Percentiles rank a stretch among this genome's conserved stretches.
Evolutionary conservation across 2,113 vertebrate genomes (phyloP).

Genomic region (Oncorhynchus masou): DNA sequence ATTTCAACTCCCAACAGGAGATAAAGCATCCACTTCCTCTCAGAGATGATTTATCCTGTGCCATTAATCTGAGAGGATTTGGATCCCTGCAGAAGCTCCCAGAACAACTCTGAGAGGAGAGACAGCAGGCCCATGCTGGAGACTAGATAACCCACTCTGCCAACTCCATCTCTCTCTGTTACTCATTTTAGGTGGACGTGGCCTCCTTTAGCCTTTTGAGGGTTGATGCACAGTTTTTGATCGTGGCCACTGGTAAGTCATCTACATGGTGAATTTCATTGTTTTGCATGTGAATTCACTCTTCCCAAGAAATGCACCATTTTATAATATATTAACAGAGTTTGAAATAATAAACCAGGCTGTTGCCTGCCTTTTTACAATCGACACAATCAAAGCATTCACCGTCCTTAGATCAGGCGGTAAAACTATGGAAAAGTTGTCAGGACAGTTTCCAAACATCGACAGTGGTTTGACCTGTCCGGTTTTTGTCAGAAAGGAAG

Average conservation of each 20-base stretch:
- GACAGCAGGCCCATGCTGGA: neutral
- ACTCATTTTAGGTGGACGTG: neutral
- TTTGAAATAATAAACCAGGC: too few relatives aligned
- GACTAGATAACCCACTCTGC: too few relatives aligned
- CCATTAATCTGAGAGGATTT: neutral
- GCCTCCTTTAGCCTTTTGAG: neutral
- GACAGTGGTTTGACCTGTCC: conserved; percentile 62
- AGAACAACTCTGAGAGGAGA: neutral
- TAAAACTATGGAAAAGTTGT: neutral
- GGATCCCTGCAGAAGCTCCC: neutral
- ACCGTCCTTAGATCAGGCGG: neutral
- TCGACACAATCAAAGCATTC: too few relatives aligned
- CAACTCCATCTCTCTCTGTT: neutral
- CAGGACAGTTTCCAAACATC: conserved; percentile 16
- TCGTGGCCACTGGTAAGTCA: neutral
- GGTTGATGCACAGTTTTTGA: neutral
- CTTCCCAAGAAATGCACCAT: too few relatives aligned
- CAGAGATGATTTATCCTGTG: neutral
- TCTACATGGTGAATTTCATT: neutral
- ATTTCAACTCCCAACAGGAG: conserved; percentile 1
- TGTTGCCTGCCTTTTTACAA: too few relatives aligned
- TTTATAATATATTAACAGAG: too few relatives aligned
- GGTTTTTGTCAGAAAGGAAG: conserved; percentile 69
- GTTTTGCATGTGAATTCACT: neutral
- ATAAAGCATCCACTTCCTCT: neutral